phyloP scores from a whole-genome alignment of 2,113 vertebrate species.

The Takifugu flavidus region DNA sequence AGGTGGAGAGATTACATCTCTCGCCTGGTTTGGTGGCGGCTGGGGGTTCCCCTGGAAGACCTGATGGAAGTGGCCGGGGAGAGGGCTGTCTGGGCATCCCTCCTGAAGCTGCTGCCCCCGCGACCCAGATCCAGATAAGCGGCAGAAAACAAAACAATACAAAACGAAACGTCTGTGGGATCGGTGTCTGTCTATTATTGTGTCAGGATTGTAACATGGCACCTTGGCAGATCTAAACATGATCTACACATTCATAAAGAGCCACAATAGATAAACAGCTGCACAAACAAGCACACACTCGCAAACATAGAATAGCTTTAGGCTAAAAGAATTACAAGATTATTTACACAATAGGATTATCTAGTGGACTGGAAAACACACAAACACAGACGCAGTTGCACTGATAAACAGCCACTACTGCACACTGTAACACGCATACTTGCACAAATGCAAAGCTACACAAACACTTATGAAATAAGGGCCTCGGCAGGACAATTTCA shows the following conservation, averaged over 20 bases:
- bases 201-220: neutral
- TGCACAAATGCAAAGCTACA: neutral
- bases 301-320: conserved; percentile 5
- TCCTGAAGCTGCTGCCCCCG: too few species aligned
- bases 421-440: neutral
- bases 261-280: neutral
- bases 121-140: too few species aligned
- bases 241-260: conserved; percentile 1
- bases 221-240: neutral
- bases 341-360: conserved; percentile 29
- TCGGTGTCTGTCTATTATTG: neutral
- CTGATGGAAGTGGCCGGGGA: too few species aligned
- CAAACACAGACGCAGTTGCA: conserved; percentile 7
- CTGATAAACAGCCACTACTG: neutral
- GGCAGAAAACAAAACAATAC: too few species aligned
- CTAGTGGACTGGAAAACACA: conserved; percentile 4
- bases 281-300: neutral
- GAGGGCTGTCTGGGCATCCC: too few species aligned
- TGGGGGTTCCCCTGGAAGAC: too few species aligned
- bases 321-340: conserved; percentile 3
- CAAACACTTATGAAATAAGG: neutral
- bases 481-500: too few species aligned
- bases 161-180: neutral
- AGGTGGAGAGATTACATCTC: too few species aligned
- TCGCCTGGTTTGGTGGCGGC: too few species aligned